Percentiles rank a stretch among this genome's conserved stretches.
phyloP scores from a whole-genome alignment of 2,888 invertebrate species.

The Eristalis pertinax region DNA sequence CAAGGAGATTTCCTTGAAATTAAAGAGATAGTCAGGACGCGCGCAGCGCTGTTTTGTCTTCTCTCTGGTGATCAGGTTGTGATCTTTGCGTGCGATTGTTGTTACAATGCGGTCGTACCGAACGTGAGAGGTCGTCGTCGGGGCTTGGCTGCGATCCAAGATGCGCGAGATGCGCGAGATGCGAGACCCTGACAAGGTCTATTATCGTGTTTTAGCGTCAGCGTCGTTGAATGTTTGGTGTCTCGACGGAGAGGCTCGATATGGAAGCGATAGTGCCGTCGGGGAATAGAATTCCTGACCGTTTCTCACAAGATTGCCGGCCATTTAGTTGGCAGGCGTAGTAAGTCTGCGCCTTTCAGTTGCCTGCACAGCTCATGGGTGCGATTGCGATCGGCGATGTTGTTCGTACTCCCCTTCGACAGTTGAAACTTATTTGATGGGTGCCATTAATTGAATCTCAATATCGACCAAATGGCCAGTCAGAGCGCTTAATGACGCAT shows the following conservation, averaged over 20 bases:
- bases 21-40: constrained; percentile 66
- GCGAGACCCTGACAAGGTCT: constrained; percentile 64
- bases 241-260: constrained; percentile 28
- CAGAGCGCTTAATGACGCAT: background rate
- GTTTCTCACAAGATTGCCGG: background rate
- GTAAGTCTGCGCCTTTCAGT: background rate
- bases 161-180: constrained; percentile 4
- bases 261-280: constrained; percentile 32
- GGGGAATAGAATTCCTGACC: constrained; percentile 12
- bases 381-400: constrained; percentile 24
- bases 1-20: constrained; percentile 70
- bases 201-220: constrained; percentile 70
- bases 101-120: constrained; percentile 59
- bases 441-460: constrained; percentile 21
- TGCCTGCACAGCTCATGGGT: background rate
- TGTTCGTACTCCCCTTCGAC: background rate
- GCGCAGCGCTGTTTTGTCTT: constrained; percentile 15
- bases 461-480: constrained; percentile 5
- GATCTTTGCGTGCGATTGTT: constrained; percentile 68
- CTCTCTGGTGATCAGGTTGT: constrained; percentile 60
- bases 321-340: background rate
- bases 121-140: constrained; percentile 66
- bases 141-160: background rate
- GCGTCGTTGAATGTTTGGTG: constrained; percentile 16
- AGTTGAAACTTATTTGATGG: constrained; percentile 5